Evolutionary conservation across 2,797 vertebrate species (phyloP), one percentile per base, ranked within the genome.

Genomic region (Lateolabrax maculatus): DNA sequence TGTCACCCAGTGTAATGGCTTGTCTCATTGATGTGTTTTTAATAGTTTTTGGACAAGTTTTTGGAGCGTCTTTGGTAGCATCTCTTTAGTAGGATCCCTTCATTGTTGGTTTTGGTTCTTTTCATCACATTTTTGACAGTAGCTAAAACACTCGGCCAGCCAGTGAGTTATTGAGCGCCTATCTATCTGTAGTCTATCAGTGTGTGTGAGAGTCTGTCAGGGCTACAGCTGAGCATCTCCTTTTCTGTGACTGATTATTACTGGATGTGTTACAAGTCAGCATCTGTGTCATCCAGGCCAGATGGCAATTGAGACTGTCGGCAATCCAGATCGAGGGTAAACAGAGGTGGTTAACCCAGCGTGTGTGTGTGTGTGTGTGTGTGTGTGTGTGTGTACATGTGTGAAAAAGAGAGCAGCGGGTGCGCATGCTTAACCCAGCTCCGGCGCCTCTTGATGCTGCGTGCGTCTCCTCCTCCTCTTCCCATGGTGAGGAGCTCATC

Each of bases 401-500:
- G n/a, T n/a, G n/a, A 39, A 73, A 76, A 80, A 82, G 58, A 80
- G 41, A 76, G 60, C 15, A 63, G 76, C 8, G 6, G 69, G 83
- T 63, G 75, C 75, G 79, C 78, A 69, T 83, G 84, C 76, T 89
- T 85, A 87, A 91, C 85, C 87, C 79, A 89, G 84, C 88, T 79
- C 49, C 39, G 55, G 62, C 64, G 69, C 84, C 84, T 90, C 87
- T 91, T 88, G 89, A 92, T 91, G 87, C 89, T 85, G 81, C 73
- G 72, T 71, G 49, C 74, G 71, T 86, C 89, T 89, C 83, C 84
- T 81, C 69, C 69, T 75, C 74, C 71, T 84, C n/a, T n/a, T n/a
- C 79, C 79, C 84, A 53, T 81, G 83, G 69, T 44, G 83, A 93
- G 90, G 71, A 81, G 86, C 92, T 86, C 90, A 85, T 90, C 88